phyloP scores from a whole-genome alignment of 2,113 vertebrate species.

The Neolamprologus modestus region DNA sequence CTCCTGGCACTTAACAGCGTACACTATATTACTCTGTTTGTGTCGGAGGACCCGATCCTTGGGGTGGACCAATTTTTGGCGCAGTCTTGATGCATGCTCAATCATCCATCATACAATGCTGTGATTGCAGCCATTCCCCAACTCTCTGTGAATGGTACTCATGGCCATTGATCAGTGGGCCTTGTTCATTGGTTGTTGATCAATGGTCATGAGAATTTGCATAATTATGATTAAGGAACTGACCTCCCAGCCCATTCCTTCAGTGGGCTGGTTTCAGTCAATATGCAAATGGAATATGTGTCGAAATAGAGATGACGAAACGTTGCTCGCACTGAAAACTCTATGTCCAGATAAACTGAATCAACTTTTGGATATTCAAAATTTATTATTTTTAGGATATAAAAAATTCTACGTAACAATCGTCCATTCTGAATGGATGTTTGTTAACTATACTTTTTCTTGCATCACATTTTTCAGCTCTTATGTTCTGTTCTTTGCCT shows the following conservation, averaged over 20 bases:
- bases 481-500: background rate
- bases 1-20: background rate
- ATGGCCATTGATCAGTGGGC: background rate
- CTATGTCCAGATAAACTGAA: accelerated
- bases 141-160: background rate
- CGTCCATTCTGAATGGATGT: accelerated
- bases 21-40: background rate
- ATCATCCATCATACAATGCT: background rate
- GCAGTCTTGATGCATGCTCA: background rate
- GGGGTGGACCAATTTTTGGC: background rate
- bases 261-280: background rate
- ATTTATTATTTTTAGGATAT: background rate
- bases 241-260: background rate
- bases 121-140: background rate
- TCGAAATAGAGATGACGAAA: background rate
- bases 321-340: accelerated
- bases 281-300: accelerated
- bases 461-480: background rate
- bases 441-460: background rate
- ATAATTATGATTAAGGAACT: background rate
- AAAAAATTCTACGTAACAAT: background rate
- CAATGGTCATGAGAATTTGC: background rate
- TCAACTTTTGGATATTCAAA: background rate
- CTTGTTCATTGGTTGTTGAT: background rate
- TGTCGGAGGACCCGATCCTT: accelerated